These are phyloP conservation scores for Mimumesa dahlbomi DNA, from an alignment of 2,888 invertebrate species.

Conservation along the genomic window DNA sequence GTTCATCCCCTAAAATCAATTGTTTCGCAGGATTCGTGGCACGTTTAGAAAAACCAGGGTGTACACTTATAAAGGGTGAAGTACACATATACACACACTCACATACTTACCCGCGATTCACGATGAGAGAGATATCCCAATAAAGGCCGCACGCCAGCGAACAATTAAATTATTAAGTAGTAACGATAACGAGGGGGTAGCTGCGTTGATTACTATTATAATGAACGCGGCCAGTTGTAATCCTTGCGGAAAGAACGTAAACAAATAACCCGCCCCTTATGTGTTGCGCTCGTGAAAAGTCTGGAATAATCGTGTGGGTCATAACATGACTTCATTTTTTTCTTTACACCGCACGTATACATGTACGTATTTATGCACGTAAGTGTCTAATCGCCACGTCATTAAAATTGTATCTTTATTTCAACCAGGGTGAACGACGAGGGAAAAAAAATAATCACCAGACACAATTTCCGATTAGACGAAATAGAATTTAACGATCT, in stretches of 20 bases:
- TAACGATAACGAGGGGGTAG: slow-evolving; percentile 76
- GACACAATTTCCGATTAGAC: no score
- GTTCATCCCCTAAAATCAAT: slow-evolving; percentile 8
- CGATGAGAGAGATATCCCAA: slow-evolving; percentile 77
- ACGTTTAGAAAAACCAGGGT: slow-evolving; percentile 29
- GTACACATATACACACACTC: slow-evolving; percentile 16
- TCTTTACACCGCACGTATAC: no score
- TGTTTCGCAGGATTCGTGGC: slow-evolving; percentile 3
- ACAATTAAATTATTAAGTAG: slow-evolving; percentile 80
- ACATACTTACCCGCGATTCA: slow-evolving; percentile 27
- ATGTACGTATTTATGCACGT: no score
- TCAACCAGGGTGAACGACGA: no score
- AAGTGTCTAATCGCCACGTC: no score
- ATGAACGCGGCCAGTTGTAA: slow-evolving; percentile 49
- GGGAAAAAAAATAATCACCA: no score
- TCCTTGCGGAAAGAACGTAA: slow-evolving; percentile 34
- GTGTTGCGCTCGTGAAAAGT: no score
- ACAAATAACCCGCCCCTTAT: slow-evolving; percentile 31
- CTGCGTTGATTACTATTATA: slow-evolving; percentile 76
- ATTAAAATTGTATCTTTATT: no score
- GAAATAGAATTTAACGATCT: no score
- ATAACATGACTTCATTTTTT: no score
- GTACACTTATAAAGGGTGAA: no score
- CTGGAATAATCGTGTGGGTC: no score
- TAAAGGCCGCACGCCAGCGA: slow-evolving; percentile 78